Evolutionary conservation across 2,888 invertebrate species (phyloP).

Genomic region (Listrodromus nycthemerus): DNA sequence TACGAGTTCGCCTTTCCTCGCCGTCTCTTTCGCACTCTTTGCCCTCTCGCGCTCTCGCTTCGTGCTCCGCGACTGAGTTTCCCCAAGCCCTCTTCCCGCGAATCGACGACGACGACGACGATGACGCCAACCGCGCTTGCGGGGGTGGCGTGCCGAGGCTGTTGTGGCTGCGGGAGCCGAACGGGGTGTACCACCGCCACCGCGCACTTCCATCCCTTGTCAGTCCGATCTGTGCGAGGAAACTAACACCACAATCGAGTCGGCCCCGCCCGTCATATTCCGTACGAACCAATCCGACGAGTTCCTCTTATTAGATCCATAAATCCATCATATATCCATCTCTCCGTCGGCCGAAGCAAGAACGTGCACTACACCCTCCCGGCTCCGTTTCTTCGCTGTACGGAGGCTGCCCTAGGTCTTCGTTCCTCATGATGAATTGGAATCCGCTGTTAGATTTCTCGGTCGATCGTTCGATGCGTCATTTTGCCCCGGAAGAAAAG

Average conservation of each 20-base stretch:
- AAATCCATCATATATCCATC: constrained; percentile 91
- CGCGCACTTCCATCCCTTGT: constrained; percentile 56
- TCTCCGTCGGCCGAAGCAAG: constrained; percentile 63
- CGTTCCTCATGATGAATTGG: constrained; percentile 59
- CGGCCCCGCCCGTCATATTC: constrained; percentile 84
- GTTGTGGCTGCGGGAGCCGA: constrained; percentile 80
- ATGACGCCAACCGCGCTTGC: constrained; percentile 56
- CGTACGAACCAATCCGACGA: constrained; percentile 83
- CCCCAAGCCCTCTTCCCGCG: constrained; percentile 58
- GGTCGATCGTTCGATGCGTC: not conserved
- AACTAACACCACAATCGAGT: constrained; percentile 44
- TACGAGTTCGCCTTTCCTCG: constrained; percentile 39
- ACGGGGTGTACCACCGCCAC: constrained; percentile 78
- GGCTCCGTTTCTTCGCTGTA: constrained; percentile 16
- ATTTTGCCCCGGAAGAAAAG: constrained; percentile 2
- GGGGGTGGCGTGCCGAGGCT: constrained; percentile 68
- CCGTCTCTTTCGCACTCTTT: constrained; percentile 24
- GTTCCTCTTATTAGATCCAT: constrained; percentile 90
- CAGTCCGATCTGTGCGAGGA: constrained; percentile 38
- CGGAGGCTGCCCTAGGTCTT: constrained; percentile 4
- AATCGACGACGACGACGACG: constrained; percentile 42
- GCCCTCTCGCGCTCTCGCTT: constrained; percentile 24
- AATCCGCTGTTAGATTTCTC: constrained; percentile 2
- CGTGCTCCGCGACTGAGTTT: constrained; percentile 47
- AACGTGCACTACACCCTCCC: constrained; percentile 27